Evolutionary conservation across 2,888 invertebrate genomes (phyloP).

Genomic region (Andrena minutula): DNA sequence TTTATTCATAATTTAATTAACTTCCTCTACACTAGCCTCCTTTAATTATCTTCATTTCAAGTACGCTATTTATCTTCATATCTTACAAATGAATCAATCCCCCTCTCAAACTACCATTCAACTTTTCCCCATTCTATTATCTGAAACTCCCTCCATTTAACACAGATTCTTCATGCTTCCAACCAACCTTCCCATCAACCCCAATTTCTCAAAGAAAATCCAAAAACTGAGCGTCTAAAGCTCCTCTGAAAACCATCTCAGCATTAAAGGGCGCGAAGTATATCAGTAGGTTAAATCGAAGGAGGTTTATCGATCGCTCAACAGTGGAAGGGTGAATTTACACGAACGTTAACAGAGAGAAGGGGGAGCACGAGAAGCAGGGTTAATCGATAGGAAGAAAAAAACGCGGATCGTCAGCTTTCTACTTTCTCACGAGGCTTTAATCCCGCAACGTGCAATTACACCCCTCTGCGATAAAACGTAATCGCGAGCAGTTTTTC

Average conservation of each 20-base stretch:
- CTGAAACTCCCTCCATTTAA: background rate
- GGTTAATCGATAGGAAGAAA: slow-evolving; percentile 17
- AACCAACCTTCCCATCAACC: background rate
- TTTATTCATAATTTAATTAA: too few relatives aligned
- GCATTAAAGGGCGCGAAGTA: background rate
- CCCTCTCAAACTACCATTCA: too few relatives aligned
- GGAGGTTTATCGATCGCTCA: background rate
- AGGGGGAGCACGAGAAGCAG: background rate
- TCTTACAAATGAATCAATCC: background rate
- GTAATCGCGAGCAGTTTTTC: background rate
- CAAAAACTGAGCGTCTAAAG: background rate
- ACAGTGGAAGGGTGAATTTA: background rate
- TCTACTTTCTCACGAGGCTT: slow-evolving; percentile 46
- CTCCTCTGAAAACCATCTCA: background rate
- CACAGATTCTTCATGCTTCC: background rate
- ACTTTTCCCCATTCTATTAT: background rate
- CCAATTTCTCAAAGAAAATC: background rate
- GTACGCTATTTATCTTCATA: too few relatives aligned
- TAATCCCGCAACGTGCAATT: slow-evolving; percentile 37
- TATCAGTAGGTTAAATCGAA: slow-evolving; percentile 3
- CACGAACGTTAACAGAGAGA: background rate
- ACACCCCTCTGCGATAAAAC: slow-evolving; percentile 13
- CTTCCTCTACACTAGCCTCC: too few relatives aligned
- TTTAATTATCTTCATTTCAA: too few relatives aligned
- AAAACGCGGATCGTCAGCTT: slow-evolving; percentile 16